Percentiles rank a stretch among this genome's conserved stretches.
Conservation (phyloP, 2,113 vertebrate species). For the Coreoperca whiteheadi region DNA sequence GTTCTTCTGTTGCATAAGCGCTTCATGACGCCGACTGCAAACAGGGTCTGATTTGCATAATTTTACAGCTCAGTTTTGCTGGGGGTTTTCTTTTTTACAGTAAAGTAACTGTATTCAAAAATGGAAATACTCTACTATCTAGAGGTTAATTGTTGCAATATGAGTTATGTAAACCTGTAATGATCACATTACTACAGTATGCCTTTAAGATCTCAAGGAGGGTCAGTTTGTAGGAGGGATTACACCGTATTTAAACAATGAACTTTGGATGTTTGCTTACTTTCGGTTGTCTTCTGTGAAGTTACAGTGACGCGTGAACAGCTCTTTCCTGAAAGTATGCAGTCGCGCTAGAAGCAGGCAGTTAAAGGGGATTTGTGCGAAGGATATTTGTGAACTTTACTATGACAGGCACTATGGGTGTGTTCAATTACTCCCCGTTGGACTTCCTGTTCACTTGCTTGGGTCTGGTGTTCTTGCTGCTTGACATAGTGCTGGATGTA, state of each 20-base stretch:
- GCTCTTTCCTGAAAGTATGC: not conserved
- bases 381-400: not conserved
- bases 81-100: not conserved
- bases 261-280: not conserved
- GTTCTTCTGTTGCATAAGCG: not conserved
- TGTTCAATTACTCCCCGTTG: not conserved
- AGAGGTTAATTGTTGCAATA: not conserved
- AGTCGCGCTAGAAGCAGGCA: not conserved
- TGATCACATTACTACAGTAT: not conserved
- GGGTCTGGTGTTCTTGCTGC: slow-evolving; percentile 47
- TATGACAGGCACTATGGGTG: slow-evolving; percentile 21
- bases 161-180: not conserved
- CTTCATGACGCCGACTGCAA: not conserved
- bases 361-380: too few species aligned
- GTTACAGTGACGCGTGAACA: rapidly evolving
- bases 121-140: too few species aligned
- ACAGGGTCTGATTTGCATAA: not conserved
- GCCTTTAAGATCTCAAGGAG: not conserved
- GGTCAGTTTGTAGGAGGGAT: not conserved
- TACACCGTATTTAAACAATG: not conserved
- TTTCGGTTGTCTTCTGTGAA: slow-evolving; percentile 5
- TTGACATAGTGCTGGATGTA: slow-evolving; percentile 70
- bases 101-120: not conserved
- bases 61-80: not conserved
- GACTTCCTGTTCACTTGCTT: slow-evolving; percentile 49